These are phyloP conservation scores for Leucophenga varia DNA, from an alignment of 1,140 invertebrate genomes.

Conservation along the genomic window DNA sequence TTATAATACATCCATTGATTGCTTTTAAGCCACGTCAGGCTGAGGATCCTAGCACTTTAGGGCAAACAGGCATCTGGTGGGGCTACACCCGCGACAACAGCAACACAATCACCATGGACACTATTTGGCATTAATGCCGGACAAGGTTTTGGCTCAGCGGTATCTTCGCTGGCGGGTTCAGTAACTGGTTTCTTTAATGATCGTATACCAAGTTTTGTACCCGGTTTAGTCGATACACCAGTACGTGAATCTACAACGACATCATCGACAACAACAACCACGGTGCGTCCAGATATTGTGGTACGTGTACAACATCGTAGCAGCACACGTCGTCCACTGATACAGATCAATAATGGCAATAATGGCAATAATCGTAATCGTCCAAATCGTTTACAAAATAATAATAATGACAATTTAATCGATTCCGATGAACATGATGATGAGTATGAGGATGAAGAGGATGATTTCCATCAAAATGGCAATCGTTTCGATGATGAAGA, in stretches of 20 bases:
- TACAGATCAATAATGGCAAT: constrained; percentile 12
- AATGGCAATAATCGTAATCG: constrained; percentile 22
- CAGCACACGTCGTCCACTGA: constrained; percentile 9
- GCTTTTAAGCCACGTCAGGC: constrained; percentile 45
- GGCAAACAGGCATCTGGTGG: constrained; percentile 34
- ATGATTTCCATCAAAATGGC: constrained; percentile 37
- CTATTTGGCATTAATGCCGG: constrained; percentile 46
- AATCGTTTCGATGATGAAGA: constrained; percentile 37
- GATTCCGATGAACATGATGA: constrained; percentile 38
- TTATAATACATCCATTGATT: constrained; percentile 49
- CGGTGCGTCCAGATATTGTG: constrained; percentile 39
- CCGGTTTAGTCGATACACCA: constrained; percentile 37
- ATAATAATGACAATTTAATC: constrained; percentile 24
- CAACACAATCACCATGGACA: constrained; percentile 20
- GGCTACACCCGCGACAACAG: neutral
- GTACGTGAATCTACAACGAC: constrained; percentile 25
- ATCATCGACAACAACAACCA: constrained; percentile 20
- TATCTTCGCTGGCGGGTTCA: constrained; percentile 42
- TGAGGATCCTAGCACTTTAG: constrained; percentile 26
- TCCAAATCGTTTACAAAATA: constrained; percentile 26
- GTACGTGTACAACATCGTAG: constrained; percentile 34
- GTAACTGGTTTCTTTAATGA: constrained; percentile 51
- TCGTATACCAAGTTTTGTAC: constrained; percentile 33
- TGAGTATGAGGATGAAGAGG: constrained; percentile 31
- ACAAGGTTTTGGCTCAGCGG: constrained; percentile 37